These are phyloP conservation scores for Trissoscelio sp. DNA, from an alignment of 2,888 invertebrate species.

Conservation along the genomic window DNA sequence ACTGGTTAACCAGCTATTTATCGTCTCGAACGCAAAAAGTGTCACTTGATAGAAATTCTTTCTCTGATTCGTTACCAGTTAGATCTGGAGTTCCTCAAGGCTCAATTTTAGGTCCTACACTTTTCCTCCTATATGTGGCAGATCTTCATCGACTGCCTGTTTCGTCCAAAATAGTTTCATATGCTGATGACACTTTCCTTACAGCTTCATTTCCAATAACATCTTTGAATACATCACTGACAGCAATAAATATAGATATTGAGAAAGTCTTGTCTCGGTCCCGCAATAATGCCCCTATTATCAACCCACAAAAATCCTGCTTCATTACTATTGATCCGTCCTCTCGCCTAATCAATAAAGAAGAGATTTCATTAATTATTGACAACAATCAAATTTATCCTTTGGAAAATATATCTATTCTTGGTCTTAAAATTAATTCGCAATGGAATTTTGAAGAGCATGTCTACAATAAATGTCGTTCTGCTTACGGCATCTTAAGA, in stretches of 20 bases:
- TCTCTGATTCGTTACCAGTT: not conserved
- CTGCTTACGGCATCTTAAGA: not conserved
- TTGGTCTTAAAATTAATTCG: not conserved
- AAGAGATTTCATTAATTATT: not conserved
- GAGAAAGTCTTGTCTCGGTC: not conserved
- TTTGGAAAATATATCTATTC: not conserved
- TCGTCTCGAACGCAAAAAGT: not conserved
- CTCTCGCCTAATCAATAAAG: not conserved
- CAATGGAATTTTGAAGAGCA: constrained; percentile 4
- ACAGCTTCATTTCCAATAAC: not conserved
- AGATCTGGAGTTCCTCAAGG: no score
- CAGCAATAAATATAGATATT: not conserved
- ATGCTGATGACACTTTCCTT: constrained; percentile 2
- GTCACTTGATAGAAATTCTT: not conserved
- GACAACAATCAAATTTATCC: not conserved
- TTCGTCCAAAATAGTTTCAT: not conserved
- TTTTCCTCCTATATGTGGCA: not conserved
- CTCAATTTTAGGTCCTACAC: constrained; percentile 10
- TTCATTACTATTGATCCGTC: constrained; percentile 15
- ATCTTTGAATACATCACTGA: not conserved
- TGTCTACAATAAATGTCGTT: not conserved
- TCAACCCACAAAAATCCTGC: not conserved
- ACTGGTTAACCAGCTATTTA: constrained; percentile 4
- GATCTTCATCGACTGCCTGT: not conserved
- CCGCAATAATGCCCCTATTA: not conserved